Evolutionary conservation across 2,113 vertebrate species (phyloP).

Genomic region (pig (Sus scrofa)): T2T-Sscrofa CM000823.6:63154501-63155000

Average conservation of each 20-base stretch:
- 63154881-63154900: not conserved
- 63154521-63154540: constrained; percentile 42
- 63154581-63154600: not conserved
- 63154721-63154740: not conserved
- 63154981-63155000: not conserved
- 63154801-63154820: not conserved
- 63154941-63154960: not conserved
- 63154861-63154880: not conserved
- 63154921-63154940: not conserved
- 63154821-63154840: not conserved
- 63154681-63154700: not conserved
- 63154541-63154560: not conserved
- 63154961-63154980: not conserved
- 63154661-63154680: not conserved
- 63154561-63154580: not conserved
- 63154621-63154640: not conserved
- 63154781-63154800: constrained; percentile 30
- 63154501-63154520: not conserved
- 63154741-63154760: not conserved
- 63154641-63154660: not conserved
- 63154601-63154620: not conserved
- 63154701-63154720: not conserved
- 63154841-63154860: not conserved
- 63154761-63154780: not conserved
- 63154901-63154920: not conserved